phyloP scores from a whole-genome alignment of 1,140 invertebrate species.

The Drosophila insularis region DNA sequence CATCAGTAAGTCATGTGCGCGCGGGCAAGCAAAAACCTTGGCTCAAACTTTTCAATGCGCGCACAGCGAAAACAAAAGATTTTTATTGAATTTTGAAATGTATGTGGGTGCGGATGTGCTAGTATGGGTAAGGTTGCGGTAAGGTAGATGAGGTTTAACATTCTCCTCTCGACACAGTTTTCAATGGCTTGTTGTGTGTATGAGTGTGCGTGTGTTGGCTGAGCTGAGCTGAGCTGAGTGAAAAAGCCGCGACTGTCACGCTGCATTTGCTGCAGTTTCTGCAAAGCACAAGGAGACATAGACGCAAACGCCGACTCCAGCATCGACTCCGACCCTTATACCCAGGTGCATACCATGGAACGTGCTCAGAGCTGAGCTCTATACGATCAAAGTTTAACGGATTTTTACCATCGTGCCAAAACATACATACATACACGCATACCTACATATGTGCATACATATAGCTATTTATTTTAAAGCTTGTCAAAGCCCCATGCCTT shows the following conservation, averaged over 20 bases:
- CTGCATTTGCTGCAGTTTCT: slow-evolving; percentile 54
- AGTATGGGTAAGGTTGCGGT: slow-evolving; percentile 37
- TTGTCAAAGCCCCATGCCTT: slow-evolving; percentile 68
- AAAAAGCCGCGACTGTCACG: slow-evolving; percentile 74
- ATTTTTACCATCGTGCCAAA: slow-evolving; percentile 5
- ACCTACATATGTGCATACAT: not conserved
- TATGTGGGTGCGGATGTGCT: not conserved
- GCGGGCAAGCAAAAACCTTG: slow-evolving; percentile 61
- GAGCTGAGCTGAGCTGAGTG: slow-evolving; percentile 39
- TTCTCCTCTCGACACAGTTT: slow-evolving; percentile 36
- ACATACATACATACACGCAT: not conserved
- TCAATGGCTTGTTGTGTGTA: slow-evolving; percentile 33
- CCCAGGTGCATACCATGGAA: not conserved
- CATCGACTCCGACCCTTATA: not conserved
- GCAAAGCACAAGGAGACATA: not conserved
- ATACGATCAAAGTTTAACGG: slow-evolving; percentile 67
- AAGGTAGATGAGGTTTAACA: slow-evolving; percentile 20
- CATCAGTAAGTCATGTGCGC: slow-evolving; percentile 61
- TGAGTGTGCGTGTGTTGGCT: not conserved
- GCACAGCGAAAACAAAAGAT: slow-evolving; percentile 71
- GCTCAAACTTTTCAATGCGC: slow-evolving; percentile 76
- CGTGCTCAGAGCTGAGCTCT: not conserved
- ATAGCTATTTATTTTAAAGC: slow-evolving; percentile 55
- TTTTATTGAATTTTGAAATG: slow-evolving; percentile 77
- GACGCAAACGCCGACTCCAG: not conserved